Conservation (phyloP, 1,140 invertebrate species). For the Meloidogyne floridensis region DNA sequence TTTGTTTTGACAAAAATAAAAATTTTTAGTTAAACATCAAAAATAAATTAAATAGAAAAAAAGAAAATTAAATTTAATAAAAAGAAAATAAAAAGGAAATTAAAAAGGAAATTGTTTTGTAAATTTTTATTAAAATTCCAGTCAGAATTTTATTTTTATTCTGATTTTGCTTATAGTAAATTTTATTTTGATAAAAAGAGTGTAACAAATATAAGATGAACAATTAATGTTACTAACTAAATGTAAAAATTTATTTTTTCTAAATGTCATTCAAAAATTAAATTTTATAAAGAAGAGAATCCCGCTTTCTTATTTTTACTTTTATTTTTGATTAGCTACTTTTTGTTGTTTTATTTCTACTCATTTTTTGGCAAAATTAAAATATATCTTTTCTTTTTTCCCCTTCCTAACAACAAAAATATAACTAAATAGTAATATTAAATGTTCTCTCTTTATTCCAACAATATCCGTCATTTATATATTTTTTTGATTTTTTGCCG, state of each 20-base stretch:
- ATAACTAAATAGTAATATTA: neutral
- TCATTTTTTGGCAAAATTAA: too few relatives aligned
- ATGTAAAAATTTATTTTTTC: too few relatives aligned
- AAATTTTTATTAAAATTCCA: too few relatives aligned
- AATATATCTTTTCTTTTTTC: too few relatives aligned
- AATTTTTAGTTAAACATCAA: conserved; percentile 7
- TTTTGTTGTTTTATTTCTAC: too few relatives aligned
- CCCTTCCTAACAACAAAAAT: too few relatives aligned
- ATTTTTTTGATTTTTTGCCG: neutral
- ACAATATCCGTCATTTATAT: conserved; percentile 5
- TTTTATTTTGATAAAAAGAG: neutral
- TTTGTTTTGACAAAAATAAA: conserved; percentile 5
- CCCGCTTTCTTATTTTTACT: too few relatives aligned
- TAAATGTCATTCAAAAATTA: too few relatives aligned
- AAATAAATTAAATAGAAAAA: neutral
- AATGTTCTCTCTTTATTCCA: neutral
- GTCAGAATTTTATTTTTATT: neutral
- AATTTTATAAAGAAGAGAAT: too few relatives aligned
- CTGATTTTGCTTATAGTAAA: neutral
- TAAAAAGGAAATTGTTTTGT: too few relatives aligned
- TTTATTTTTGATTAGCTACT: too few relatives aligned
- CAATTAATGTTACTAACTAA: neutral
- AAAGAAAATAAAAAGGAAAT: too few relatives aligned
- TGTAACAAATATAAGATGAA: neutral
- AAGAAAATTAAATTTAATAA: neutral